phyloP scores from a whole-genome alignment of 2,113 vertebrate species.

The Puffinus mauretanicus region DNA sequence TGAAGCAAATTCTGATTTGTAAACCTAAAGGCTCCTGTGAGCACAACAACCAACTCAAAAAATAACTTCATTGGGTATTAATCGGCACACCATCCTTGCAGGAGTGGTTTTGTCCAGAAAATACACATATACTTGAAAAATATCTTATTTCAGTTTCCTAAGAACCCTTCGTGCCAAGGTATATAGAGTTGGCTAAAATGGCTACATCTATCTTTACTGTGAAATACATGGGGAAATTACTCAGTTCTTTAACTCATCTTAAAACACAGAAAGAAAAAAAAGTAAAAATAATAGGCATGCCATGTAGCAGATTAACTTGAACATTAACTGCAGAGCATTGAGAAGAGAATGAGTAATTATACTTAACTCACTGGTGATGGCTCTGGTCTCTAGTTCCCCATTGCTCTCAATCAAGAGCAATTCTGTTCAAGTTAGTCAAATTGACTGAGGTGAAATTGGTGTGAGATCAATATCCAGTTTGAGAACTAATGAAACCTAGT shows the following conservation, averaged over 20 bases:
- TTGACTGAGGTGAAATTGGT: neutral
- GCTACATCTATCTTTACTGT: neutral
- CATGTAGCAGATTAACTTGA: neutral
- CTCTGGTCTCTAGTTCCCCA: neutral
- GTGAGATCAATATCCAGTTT: neutral
- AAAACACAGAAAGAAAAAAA: neutral
- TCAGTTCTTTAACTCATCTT: neutral
- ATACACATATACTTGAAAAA: neutral
- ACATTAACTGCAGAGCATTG: neutral
- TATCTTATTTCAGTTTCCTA: neutral
- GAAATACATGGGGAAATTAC: neutral
- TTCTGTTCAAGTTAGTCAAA: conserved; percentile 11
- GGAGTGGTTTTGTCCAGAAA: neutral
- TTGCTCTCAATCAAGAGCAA: neutral
- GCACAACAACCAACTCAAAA: neutral
- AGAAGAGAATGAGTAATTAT: neutral
- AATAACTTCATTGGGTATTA: neutral
- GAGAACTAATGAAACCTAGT: neutral
- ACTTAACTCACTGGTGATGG: neutral
- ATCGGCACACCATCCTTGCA: neutral
- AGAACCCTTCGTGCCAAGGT: neutral
- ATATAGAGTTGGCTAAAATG: neutral
- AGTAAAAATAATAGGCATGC: neutral
- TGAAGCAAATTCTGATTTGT: neutral
- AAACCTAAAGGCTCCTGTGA: neutral